phyloP scores from a whole-genome alignment of 2,797 vertebrate species.

The Mus spretus region DNA sequence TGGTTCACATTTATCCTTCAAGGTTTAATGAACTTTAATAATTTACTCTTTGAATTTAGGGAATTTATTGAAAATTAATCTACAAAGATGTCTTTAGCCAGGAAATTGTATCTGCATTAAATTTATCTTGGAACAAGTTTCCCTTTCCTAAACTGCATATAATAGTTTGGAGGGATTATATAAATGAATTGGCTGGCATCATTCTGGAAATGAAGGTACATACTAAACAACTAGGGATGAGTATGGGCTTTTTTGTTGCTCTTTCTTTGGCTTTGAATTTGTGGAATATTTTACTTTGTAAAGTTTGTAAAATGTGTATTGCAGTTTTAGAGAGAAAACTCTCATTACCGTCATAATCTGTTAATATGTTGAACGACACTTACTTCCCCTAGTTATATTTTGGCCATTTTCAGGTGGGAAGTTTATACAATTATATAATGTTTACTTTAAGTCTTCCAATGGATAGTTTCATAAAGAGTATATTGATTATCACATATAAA shows the following conservation, averaged over 20 bases:
- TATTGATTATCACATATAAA: neutral
- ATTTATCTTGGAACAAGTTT: slow-evolving; percentile 20
- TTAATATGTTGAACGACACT: neutral
- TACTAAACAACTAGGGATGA: neutral
- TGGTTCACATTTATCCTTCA: neutral
- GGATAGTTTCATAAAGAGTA: neutral
- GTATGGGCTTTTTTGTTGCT: neutral
- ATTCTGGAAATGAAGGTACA: slow-evolving; percentile 24
- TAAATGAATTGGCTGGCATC: neutral
- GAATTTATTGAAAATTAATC: slow-evolving; percentile 50
- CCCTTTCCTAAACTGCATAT: neutral
- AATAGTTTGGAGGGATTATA: neutral
- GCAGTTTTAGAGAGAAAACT: neutral
- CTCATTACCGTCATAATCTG: neutral
- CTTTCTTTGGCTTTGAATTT: slow-evolving; percentile 20
- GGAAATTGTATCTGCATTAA: neutral
- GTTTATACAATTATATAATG: neutral
- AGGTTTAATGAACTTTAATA: slow-evolving; percentile 53
- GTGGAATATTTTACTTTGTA: neutral
- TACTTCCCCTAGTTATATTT: neutral
- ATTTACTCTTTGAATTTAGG: slow-evolving; percentile 37
- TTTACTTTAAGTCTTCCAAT: slow-evolving; percentile 8
- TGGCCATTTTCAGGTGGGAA: neutral
- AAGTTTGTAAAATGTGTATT: slow-evolving; percentile 10
- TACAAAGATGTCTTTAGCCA: neutral